Evolutionary conservation across 2,888 invertebrate genomes (phyloP).

Genomic region (Epistrophe eligans): DNA sequence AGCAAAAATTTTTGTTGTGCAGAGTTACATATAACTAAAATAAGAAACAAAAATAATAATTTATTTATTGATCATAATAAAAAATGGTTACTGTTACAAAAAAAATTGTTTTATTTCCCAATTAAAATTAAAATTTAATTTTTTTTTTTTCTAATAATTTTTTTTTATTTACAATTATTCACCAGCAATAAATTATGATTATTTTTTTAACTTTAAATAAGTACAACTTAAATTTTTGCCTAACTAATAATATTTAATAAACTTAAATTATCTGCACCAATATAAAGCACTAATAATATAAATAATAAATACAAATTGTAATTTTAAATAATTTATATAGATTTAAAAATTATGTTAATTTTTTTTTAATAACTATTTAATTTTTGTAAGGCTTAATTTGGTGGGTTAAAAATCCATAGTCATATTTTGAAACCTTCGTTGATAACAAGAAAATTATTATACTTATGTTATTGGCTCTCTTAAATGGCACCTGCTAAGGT

Average conservation of each 20-base stretch:
- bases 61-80: constrained; percentile 58
- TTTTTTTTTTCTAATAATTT: background rate
- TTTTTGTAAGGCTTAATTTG: no score
- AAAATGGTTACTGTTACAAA: constrained; percentile 68
- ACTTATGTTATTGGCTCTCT: no score
- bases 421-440: no score
- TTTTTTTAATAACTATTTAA: no score
- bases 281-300: constrained; percentile 10
- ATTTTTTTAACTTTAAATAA: constrained; percentile 30
- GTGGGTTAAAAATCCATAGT: no score
- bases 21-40: constrained; percentile 19
- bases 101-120: constrained; percentile 56
- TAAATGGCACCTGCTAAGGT: no score
- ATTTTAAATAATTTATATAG: background rate
- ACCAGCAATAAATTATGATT: constrained; percentile 55
- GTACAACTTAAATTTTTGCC: constrained; percentile 72
- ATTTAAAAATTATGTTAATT: background rate
- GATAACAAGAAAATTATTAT: no score
- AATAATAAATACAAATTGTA: background rate
- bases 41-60: background rate
- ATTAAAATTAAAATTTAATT: constrained; percentile 17
- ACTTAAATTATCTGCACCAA: background rate
- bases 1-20: constrained; percentile 74
- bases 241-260: background rate
- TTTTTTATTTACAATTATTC: constrained; percentile 9